Percentiles rank a stretch among this genome's conserved stretches.
Evolutionary conservation across 2,797 vertebrate species (phyloP).

Genomic region (Bovichtus variegatus): DNA sequence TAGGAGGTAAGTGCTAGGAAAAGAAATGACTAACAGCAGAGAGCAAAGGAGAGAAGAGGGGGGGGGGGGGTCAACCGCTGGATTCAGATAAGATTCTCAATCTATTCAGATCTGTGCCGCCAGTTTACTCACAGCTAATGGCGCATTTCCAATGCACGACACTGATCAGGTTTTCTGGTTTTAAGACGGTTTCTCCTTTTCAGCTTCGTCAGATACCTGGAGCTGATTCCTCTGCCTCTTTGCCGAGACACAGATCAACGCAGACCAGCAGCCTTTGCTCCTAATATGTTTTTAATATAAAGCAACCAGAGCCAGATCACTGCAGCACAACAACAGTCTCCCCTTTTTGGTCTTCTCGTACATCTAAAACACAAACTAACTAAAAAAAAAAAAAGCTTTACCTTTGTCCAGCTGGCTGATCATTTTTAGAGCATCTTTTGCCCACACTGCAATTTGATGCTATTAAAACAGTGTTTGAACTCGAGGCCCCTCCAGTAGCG

Average conservation of each 20-base stretch:
- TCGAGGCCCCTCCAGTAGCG: not conserved
- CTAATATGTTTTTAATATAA: too few relatives aligned
- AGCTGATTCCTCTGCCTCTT: constrained; percentile 11
- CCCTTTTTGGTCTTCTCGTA: not conserved
- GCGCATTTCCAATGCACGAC: too few relatives aligned
- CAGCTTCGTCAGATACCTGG: constrained; percentile 13
- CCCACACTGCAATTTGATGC: constrained; percentile 11
- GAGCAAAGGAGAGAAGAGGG: constrained; percentile 4
- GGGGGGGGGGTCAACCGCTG: constrained; percentile 4
- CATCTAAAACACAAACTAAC: too few relatives aligned
- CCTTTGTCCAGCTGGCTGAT: constrained; percentile 1
- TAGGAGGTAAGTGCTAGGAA: constrained; percentile 20
- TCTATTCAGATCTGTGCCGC: constrained; percentile 19
- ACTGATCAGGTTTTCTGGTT: too few relatives aligned
- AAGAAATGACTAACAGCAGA: constrained; percentile 44
- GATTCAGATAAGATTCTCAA: not conserved
- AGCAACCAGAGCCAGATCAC: constrained; percentile 20
- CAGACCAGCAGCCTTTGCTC: constrained; percentile 24
- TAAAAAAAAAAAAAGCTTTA: constrained; percentile 7
- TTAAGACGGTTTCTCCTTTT: constrained; percentile 4
- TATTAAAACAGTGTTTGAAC: not conserved
- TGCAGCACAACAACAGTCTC: constrained; percentile 31
- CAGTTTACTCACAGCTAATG: constrained; percentile 33
- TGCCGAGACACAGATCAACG: constrained; percentile 12
- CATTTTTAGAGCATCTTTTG: not conserved